These are phyloP conservation scores for Gnatocerus cornutus DNA, from an alignment of 2,888 invertebrate species.

Conservation along the genomic window DNA sequence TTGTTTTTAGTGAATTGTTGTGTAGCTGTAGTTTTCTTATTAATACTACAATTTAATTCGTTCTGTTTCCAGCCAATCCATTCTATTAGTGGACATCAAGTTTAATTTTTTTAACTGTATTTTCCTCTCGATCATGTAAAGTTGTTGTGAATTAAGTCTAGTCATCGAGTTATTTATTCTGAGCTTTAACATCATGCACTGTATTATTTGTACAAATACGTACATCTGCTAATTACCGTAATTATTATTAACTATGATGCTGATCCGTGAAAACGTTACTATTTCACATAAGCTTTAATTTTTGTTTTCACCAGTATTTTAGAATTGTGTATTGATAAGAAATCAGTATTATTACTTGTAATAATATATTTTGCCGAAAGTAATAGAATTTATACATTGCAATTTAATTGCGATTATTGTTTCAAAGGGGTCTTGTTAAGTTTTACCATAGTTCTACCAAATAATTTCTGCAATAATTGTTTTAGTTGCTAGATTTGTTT, in stretches of 20 bases:
- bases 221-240: conserved; percentile 19
- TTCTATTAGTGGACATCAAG: conserved; percentile 62
- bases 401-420: conserved; percentile 23
- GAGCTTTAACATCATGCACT: conserved; percentile 37
- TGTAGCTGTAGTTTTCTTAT: conserved; percentile 29
- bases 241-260: conserved; percentile 12
- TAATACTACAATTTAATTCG: conserved; percentile 43
- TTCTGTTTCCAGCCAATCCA: conserved; percentile 59
- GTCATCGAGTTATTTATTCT: conserved; percentile 34
- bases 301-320: conserved; percentile 16
- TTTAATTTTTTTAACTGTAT: conserved; percentile 49
- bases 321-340: conserved; percentile 39
- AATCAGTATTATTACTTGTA: conserved; percentile 39
- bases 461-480: conserved; percentile 28
- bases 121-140: conserved; percentile 32
- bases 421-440: conserved; percentile 3
- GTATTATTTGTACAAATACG: conserved; percentile 25
- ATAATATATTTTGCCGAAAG: background rate
- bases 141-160: conserved; percentile 39
- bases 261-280: conserved; percentile 11
- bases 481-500: conserved; percentile 18
- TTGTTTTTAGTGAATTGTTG: conserved; percentile 29
- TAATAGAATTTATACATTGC: background rate
- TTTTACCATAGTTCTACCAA: conserved; percentile 16
- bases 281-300: conserved; percentile 6